A percentile compares a stretch with the other conserved stretches of the same genome.
These are phyloP conservation scores for Chrysemys picta DNA, from an alignment of 2,113 vertebrate genomes.

Conservation along the genomic window DNA sequence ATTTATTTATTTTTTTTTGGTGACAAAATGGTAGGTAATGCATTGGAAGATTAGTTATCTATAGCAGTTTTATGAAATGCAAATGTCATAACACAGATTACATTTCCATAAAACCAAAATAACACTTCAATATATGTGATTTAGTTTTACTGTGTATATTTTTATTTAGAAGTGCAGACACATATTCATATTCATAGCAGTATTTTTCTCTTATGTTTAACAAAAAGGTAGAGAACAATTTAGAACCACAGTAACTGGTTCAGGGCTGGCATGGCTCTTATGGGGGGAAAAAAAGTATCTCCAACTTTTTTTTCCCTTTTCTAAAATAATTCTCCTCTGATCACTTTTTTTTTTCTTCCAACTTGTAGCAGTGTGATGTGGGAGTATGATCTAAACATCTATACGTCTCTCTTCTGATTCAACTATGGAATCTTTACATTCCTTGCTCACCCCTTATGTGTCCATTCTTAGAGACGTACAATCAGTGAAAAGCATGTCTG, in stretches of 20 bases:
- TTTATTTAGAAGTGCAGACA: slow-evolving; percentile 75
- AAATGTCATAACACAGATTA: slow-evolving; percentile 78
- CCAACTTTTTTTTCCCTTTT: neutral
- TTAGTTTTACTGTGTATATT: slow-evolving; percentile 74
- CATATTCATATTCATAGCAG: slow-evolving; percentile 66
- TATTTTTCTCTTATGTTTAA: slow-evolving; percentile 64
- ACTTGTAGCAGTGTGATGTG: neutral
- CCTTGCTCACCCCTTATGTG: neutral
- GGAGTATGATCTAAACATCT: neutral
- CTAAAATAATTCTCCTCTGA: neutral
- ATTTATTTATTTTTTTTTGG: slow-evolving; percentile 48
- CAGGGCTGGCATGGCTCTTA: slow-evolving; percentile 4
- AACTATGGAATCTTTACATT: neutral
- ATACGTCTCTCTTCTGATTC: neutral
- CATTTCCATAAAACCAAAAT: slow-evolving; percentile 78
- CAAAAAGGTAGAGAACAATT: slow-evolving; percentile 63
- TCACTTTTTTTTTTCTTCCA: neutral
- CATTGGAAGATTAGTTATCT: slow-evolving; percentile 74
- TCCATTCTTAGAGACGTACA: neutral
- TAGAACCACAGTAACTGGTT: slow-evolving; percentile 49
- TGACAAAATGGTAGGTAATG: slow-evolving; percentile 70
- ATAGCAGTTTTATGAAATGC: slow-evolving; percentile 76
- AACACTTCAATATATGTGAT: slow-evolving; percentile 77
- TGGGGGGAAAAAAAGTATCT: neutral
- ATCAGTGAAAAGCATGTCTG: neutral